Evolutionary conservation across 2,113 vertebrate species (phyloP).

Genomic region (Budorcas taxicolor): DNA sequence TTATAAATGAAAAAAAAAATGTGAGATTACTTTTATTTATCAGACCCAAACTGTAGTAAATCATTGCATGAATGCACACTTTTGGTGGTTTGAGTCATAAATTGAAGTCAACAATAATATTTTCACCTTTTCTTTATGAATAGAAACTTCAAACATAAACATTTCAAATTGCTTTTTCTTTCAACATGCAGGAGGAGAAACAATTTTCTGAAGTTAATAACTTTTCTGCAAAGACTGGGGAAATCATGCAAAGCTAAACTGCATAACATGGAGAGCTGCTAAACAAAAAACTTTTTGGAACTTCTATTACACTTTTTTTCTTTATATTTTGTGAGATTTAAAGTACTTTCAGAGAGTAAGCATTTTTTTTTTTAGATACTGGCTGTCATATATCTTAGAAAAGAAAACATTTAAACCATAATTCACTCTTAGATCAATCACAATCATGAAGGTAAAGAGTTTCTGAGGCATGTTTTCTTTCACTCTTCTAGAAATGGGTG

Average conservation of each 20-base stretch:
- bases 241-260: slow-evolving; percentile 67
- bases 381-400: not conserved
- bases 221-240: slow-evolving; percentile 53
- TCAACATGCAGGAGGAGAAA: slow-evolving; percentile 53
- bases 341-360: slow-evolving; percentile 27
- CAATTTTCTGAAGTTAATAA: slow-evolving; percentile 66
- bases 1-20: slow-evolving; percentile 27
- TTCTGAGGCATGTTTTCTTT: not conserved
- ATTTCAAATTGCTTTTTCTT: slow-evolving; percentile 56
- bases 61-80: slow-evolving; percentile 1
- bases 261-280: not conserved
- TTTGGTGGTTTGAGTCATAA: slow-evolving; percentile 8
- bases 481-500: not conserved
- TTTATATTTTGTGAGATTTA: slow-evolving; percentile 27
- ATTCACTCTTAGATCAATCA: not conserved
- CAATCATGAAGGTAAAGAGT: not conserved
- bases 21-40: slow-evolving; percentile 32
- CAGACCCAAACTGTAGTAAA: slow-evolving; percentile 16
- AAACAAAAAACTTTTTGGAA: slow-evolving; percentile 58
- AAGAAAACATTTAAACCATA: not conserved
- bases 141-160: slow-evolving; percentile 57
- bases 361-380: not conserved
- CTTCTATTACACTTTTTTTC: not conserved
- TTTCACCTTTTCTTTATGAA: slow-evolving; percentile 50
- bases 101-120: slow-evolving; percentile 59